A percentile compares a stretch with the other conserved stretches of the same genome.
phyloP scores from a whole-genome alignment of 2,888 invertebrate species.

The Blastobasis lacticolella region DNA sequence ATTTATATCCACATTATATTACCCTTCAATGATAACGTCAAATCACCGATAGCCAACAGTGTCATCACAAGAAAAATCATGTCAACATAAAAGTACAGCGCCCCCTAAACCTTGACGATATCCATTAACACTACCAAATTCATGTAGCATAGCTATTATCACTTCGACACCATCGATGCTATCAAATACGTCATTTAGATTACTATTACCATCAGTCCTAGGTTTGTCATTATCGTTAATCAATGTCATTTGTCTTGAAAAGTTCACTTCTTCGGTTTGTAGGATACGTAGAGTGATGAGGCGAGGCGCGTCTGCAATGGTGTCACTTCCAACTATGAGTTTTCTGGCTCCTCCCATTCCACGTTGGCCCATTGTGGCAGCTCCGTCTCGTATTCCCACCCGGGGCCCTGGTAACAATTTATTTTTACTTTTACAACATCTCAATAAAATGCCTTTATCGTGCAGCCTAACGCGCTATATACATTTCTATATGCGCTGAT shows the following conservation, averaged over 20 bases:
- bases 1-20: no score
- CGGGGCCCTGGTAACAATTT: constrained; percentile 81
- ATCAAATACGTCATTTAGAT: constrained; percentile 2
- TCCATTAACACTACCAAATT: background rate
- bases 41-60: no score
- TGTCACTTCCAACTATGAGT: constrained; percentile 55
- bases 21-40: no score
- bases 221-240: constrained; percentile 10
- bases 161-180: constrained; percentile 1
- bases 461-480: no score
- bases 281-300: constrained; percentile 18
- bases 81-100: no score
- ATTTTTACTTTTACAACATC: no score
- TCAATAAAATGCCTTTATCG: background rate
- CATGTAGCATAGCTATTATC: constrained; percentile 1
- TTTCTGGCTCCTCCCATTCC: constrained; percentile 85
- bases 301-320: constrained; percentile 48
- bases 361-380: constrained; percentile 94
- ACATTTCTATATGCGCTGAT: background rate
- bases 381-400: constrained; percentile 94
- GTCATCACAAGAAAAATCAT: no score
- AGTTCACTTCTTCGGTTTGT: constrained; percentile 9
- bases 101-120: background rate
- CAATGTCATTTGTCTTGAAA: constrained; percentile 12
- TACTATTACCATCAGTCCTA: constrained; percentile 12